These are phyloP conservation scores for Imbricaverruca yamaguchii DNA, from an alignment of 2,888 invertebrate species.

Conservation along the genomic window DNA sequence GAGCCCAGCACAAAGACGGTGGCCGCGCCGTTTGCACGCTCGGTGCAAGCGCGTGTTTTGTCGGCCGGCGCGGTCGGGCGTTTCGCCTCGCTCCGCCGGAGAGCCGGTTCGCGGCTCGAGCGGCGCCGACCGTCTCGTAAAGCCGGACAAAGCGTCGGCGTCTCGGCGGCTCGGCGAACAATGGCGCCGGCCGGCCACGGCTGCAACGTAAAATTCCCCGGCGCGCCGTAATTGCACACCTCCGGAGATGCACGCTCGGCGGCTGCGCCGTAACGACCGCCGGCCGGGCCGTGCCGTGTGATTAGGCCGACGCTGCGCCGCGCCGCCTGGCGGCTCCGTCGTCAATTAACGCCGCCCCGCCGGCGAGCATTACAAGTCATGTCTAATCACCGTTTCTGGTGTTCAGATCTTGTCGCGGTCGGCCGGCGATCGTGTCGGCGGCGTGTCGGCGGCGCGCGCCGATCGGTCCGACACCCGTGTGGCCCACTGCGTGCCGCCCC, in stretches of 20 bases:
- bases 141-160: not conserved
- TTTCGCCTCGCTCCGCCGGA: too few relatives aligned
- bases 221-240: not conserved
- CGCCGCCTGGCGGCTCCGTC: not conserved
- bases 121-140: not conserved
- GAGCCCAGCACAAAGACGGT: too few relatives aligned
- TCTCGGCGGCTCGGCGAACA: not conserved
- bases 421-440: not conserved
- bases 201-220: not conserved
- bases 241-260: not conserved
- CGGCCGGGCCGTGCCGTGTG: not conserved
- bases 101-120: not conserved
- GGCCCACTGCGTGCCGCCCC: too few relatives aligned
- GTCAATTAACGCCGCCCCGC: not conserved
- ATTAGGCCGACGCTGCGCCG: not conserved
- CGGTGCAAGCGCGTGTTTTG: too few relatives aligned
- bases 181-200: not conserved
- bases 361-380: not conserved
- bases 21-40: too few relatives aligned
- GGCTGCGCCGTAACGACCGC: not conserved
- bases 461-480: too few relatives aligned
- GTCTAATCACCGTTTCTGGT: slow-evolving; percentile 4
- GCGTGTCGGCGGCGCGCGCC: not conserved
- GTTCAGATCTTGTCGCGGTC: not conserved
- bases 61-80: too few relatives aligned